These are phyloP conservation scores for Cynopterus sphinx DNA, from an alignment of 2,797 vertebrate species.

Conservation along the genomic window DNA sequence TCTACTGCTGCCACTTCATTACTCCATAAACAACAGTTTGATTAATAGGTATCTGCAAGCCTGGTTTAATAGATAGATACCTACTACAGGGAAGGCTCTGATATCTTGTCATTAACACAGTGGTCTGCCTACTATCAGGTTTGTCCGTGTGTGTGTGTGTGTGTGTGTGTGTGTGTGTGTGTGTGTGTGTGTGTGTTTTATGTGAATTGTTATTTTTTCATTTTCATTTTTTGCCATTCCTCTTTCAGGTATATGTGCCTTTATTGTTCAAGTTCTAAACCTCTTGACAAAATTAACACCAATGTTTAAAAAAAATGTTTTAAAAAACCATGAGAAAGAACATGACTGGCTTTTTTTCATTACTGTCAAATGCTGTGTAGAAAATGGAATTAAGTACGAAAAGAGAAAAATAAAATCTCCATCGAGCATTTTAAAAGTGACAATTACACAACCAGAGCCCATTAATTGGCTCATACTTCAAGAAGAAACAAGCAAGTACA, in stretches of 20 bases:
- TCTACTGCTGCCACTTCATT: not conserved
- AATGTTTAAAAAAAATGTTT: conserved; percentile 72
- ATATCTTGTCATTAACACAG: conserved; percentile 17
- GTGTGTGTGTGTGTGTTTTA: not conserved
- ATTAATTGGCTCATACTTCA: conserved; percentile 82
- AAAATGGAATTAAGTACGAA: conserved; percentile 80
- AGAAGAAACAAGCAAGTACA: conserved; percentile 61
- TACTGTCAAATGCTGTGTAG: conserved; percentile 82
- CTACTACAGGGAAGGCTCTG: not conserved
- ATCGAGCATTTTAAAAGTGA: conserved; percentile 80
- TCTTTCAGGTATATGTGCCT: conserved; percentile 75
- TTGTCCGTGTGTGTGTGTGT: not conserved
- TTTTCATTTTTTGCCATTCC: conserved; percentile 68
- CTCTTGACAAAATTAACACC: conserved; percentile 76
- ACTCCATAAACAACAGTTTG: not conserved
- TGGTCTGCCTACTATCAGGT: conserved; percentile 48
- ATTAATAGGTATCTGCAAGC: not conserved
- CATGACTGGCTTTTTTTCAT: conserved; percentile 82
- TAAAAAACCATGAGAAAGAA: conserved; percentile 70
- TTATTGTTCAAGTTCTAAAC: conserved; percentile 63
- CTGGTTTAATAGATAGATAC: not conserved
- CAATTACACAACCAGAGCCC: conserved; percentile 82
- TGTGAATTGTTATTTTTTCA: conserved; percentile 44
- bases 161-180: not conserved
- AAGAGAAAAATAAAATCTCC: conserved; percentile 72